phyloP scores from a whole-genome alignment of 2,113 vertebrate species.

The Grallaria varia region DNA sequence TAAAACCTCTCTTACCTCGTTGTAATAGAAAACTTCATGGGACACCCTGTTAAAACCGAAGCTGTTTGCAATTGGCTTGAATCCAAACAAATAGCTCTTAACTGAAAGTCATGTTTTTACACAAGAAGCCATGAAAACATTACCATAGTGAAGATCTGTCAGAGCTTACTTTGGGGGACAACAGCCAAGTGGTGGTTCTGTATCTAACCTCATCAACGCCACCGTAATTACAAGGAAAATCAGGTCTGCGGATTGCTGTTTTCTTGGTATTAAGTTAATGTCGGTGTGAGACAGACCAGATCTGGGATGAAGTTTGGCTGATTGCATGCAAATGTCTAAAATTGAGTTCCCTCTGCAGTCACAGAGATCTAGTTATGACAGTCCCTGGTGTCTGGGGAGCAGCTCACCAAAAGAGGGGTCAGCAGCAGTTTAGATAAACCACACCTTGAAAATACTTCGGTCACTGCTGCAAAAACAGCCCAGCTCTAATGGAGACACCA shows the following conservation, averaged over 20 bases:
- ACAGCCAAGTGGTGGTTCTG: conserved; percentile 13
- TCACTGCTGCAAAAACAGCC: not conserved
- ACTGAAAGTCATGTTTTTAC: conserved; percentile 28
- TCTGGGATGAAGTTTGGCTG: not conserved
- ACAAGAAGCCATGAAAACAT: conserved; percentile 4
- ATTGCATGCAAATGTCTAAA: not conserved
- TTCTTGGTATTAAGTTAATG: not conserved
- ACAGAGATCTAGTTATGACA: not conserved
- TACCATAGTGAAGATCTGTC: not conserved
- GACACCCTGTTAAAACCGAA: conserved; percentile 8
- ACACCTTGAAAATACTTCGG: not conserved
- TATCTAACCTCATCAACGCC: not conserved
- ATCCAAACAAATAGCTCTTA: conserved; percentile 36
- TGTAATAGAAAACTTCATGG: not conserved
- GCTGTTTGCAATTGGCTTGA: not conserved
- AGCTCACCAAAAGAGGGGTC: not conserved
- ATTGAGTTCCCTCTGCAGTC: not conserved
- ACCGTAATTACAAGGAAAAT: conserved; percentile 7
- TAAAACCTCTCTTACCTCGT: conserved; percentile 8
- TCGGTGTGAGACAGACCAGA: not conserved
- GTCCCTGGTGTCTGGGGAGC: not conserved
- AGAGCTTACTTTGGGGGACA: not conserved
- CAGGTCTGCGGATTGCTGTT: not conserved
- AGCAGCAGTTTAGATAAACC: not conserved
- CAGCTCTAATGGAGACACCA: not conserved